Conservation (phyloP, 2,113 vertebrate species). For the Phalacrocorax aristotelis region DNA sequence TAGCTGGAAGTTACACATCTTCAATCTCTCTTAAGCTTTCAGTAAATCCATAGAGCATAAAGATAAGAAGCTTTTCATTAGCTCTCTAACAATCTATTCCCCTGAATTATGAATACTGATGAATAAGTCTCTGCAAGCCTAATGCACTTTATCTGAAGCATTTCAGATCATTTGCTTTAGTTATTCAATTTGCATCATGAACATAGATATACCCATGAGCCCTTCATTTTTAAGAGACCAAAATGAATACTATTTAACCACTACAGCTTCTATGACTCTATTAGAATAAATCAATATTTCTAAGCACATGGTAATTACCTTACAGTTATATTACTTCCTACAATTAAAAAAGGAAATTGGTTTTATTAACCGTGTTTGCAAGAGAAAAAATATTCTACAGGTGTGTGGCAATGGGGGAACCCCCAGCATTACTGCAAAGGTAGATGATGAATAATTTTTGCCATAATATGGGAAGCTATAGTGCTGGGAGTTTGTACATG, state of each 20-base stretch:
- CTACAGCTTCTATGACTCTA: not conserved
- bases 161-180: slow-evolving; percentile 4
- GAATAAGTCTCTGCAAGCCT: not conserved
- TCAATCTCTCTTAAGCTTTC: not conserved
- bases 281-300: not conserved
- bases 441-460: not conserved
- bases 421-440: not conserved
- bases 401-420: fast-evolving
- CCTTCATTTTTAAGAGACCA: not conserved
- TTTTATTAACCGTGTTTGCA: not conserved
- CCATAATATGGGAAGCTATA: not conserved
- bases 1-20: not conserved
- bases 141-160: slow-evolving; percentile 7
- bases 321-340: not conserved
- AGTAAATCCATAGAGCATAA: not conserved
- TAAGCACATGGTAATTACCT: not conserved
- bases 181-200: slow-evolving; percentile 22
- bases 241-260: slow-evolving; percentile 15
- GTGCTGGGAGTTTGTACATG: not conserved
- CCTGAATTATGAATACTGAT: not conserved
- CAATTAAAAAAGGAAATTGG: not conserved
- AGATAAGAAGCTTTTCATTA: slow-evolving; percentile 37
- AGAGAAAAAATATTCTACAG: not conserved
- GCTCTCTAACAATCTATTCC: not conserved
- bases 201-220: not conserved